Evolutionary conservation across 2,113 vertebrate species (phyloP), one percentile per base, ranked within the genome.

Genomic region (Megalops atlanticus): DNA sequence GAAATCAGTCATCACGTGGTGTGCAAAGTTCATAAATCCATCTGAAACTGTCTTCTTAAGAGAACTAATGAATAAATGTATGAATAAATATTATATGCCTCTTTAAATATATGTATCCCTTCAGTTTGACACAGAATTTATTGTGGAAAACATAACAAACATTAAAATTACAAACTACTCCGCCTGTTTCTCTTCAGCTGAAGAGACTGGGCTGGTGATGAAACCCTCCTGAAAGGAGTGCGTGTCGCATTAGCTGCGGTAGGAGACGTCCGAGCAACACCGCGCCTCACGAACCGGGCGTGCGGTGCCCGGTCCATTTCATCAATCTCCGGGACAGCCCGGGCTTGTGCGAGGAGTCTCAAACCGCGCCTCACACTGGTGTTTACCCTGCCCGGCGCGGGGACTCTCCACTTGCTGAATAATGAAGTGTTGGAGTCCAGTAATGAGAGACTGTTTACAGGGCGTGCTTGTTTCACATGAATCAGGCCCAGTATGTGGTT

Each of bases 391-490:
- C 85, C 81, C 79, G 82, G 84, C 87, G 81, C 82, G 79, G 80
- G 82, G 76, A 87, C 88, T 74, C 35, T 89, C 82, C 84, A 89
- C 86, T 79, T 49, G 81, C 88, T 93, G 93, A 93, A 89, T 92
- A 92, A 94, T 94, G 92, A 92, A 92, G 92, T 93, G 93, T 91
- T 92, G 91, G 89, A 87, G 83, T 88, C 90, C 84, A 86, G 91
- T 92, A 93, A 94, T 92, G 91, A 91, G 91, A 92, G 24, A 11
- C 90, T 93, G 90, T 92, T 92, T 93, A 94, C 92, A 94, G 93
- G 91, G 89, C 82, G 82, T 86, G 91, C 91, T 94, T 93, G 93
- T 93, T 94, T 91, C 91, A 90, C 90, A 93, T 94, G 93, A 94
- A 94, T 93, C 89, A 90, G 89, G 83, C 91, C 90, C 92, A 92